phyloP scores from a whole-genome alignment of 2,888 invertebrate genomes.

The Acronicta aceris region DNA sequence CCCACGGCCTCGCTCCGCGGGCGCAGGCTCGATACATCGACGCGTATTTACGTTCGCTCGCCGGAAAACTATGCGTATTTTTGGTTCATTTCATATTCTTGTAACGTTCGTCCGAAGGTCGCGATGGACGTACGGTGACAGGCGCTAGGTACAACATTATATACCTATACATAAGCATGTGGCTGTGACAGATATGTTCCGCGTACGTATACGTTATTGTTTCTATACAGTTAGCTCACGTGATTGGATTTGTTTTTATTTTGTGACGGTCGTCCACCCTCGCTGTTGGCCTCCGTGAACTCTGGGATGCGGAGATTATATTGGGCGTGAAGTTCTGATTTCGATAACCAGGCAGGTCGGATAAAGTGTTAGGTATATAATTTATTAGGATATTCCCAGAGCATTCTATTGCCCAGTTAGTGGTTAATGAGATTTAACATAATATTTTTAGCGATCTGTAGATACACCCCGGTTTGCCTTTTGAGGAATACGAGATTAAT shows the following conservation, averaged over 20 bases:
- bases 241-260: constrained; percentile 32
- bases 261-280: constrained; percentile 33
- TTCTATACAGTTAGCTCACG: constrained; percentile 42
- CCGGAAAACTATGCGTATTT: constrained; percentile 54
- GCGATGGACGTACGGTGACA: constrained; percentile 43
- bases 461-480: too few species aligned
- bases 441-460: too few species aligned
- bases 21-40: constrained; percentile 8
- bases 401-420: too few species aligned
- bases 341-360: neutral
- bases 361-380: too few species aligned
- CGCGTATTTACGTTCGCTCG: constrained; percentile 24
- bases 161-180: constrained; percentile 15
- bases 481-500: too few species aligned
- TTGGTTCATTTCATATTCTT: constrained; percentile 59
- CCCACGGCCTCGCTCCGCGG: constrained; percentile 12
- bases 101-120: constrained; percentile 56
- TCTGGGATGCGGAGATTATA: neutral
- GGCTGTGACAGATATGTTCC: constrained; percentile 27
- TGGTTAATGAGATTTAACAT: too few species aligned
- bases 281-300: neutral
- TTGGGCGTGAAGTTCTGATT: neutral
- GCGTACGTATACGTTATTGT: constrained; percentile 39
- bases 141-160: constrained; percentile 15
- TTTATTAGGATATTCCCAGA: too few species aligned